Base-by-base conservation (phyloP, 2,113 vertebrate species). In the Solenodon paradoxus region DNA sequence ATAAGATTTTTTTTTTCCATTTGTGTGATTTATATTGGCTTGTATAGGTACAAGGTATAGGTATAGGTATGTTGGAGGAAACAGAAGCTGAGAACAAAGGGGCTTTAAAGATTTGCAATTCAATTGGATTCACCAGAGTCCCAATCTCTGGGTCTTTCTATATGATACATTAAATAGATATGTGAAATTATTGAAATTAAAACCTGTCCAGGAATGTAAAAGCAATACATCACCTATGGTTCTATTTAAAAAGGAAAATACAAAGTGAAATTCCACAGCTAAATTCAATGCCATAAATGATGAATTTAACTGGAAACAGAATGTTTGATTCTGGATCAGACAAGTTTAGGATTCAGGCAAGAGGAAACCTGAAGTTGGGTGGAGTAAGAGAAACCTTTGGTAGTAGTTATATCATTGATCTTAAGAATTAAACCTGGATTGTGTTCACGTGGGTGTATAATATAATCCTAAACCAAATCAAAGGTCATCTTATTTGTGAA, bases 391-490 rank as follows among this genome's bases (percentile, higher is more conserved):
- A 64, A 59, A 93, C 24, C 32, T 51, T 92, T 94, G 84, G 59
- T 89, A 92, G 26, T 42, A 55, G 28, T 49, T 72, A 22, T 20
- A 12, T 68, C 95, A 96, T 93, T 93, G 92, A 96, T 96, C 79
- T 93, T 71, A 77, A 89, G 71, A 45, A 72, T 88, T 96, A 96
- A 94, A 74, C 87, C 71, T 53, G 32, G 85, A 75, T 90, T 82
- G 64, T 63, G 26, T 57, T 9, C 80, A 66, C 66, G n/a, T 66
- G 13, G 59, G 7, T 61, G 30, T 64, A 68, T 88, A 94, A 81
- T 88, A 84, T 51, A 89, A 87, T 35, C 42, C 81, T 90, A 81
- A 91, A 89, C 53, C 51, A 94, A 94, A 95, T 96, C 79, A 96
- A 94, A 96, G 53, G 32, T n/a, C 63, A 11, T 84, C 49, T 81